Conservation (phyloP, 2,113 vertebrate species). For the Motacilla tschutschensis region DNA sequence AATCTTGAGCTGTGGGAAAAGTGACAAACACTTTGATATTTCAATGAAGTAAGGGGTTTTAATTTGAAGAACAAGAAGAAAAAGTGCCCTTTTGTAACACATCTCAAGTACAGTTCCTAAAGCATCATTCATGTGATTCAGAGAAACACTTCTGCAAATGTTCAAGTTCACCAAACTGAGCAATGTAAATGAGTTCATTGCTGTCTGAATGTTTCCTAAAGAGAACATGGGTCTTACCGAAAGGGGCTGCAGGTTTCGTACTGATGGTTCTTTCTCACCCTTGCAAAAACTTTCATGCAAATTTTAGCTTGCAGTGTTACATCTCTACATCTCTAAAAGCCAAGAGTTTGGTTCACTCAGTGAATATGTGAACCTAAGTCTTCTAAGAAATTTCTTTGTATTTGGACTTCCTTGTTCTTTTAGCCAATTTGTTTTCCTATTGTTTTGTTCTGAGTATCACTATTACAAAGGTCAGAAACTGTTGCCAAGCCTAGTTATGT, state of each 20-base stretch:
- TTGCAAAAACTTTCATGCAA: constrained; percentile 6
- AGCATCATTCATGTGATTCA: background rate
- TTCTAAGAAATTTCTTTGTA: constrained; percentile 25
- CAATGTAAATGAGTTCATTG: constrained; percentile 10
- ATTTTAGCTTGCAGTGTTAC: background rate
- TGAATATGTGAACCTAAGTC: background rate
- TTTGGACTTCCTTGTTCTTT: background rate
- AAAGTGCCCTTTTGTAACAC: background rate
- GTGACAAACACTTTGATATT: background rate
- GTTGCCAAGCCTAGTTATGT: background rate
- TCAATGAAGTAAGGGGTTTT: background rate
- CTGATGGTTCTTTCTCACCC: background rate
- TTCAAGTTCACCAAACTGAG: background rate
- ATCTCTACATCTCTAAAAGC: background rate
- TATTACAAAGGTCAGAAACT: background rate
- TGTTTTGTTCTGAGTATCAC: background rate
- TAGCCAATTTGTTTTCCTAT: background rate
- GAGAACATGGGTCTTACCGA: background rate
- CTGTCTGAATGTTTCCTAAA: background rate
- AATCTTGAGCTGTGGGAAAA: background rate
- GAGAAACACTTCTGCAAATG: constrained; percentile 14
- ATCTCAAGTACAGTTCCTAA: background rate
- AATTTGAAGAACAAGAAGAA: background rate
- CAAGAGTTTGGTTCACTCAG: background rate
- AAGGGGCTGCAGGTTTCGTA: background rate